Evolutionary conservation across 2,888 invertebrate species (phyloP), one percentile per base, ranked within the genome.

Genomic region (Formica aserva): DNA sequence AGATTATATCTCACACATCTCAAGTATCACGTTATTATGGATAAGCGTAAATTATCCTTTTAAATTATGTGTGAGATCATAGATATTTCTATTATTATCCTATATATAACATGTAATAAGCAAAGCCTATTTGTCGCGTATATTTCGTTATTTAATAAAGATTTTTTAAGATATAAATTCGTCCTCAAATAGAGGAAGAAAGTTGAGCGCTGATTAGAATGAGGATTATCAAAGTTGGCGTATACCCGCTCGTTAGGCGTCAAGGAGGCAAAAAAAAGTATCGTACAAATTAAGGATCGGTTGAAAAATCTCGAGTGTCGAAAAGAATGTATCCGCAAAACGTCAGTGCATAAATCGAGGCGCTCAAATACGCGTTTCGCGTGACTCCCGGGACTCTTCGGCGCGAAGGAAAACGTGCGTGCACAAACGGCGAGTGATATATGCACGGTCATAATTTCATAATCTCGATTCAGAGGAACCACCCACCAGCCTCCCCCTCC

Each of bases 321-420:
- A 60, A 72, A 72, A 72, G 78, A 72, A 80, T 71, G 78, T 45
- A 71, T 80, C 72, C 35, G 45, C 60, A 60, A 62, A 45, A 29
- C 60, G 72, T 45, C 78, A 13, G 78, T 22, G 78, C 78, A 80
- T 80, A 62, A 80, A 80, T 80, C 72, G 78, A 18, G 72, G 72
- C 45, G 60, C 72, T 80, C 72, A 60, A 80, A 72, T 80, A 71
- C 60, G 78, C 78, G 72, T 60, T 72, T 72, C 22, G 78, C 78
- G 72, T 80, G 78, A 80, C 78, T 72, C 35, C 35, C 78, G 32
- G 45, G 45, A 26, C 60, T n/a, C 2, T 62, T 78, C 57, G 41
- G 71, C 71, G 72, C 71, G 78, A 45, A 45, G 78, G 45, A 60
- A 78, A 78, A 78, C 78, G 60, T 60, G 78, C 78, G 71, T 60